Evolutionary conservation across 2,888 invertebrate species (phyloP).

Genomic region (Phorcus lineatus): DNA sequence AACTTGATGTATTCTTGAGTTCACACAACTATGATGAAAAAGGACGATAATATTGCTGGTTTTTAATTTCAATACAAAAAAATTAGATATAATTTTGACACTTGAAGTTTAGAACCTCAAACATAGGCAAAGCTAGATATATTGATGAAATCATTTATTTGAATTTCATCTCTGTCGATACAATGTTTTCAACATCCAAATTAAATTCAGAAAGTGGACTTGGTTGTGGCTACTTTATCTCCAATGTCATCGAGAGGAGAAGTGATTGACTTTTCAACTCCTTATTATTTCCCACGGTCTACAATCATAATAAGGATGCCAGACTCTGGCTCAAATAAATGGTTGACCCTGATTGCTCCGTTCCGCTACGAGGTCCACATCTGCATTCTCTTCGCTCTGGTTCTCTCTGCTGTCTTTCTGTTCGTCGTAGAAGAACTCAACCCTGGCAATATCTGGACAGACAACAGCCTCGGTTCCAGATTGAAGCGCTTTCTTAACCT

Average conservation of each 20-base stretch:
- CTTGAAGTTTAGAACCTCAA: too few species aligned
- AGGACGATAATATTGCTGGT: too few species aligned
- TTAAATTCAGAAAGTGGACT: too few species aligned
- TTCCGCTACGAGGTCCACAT: slow-evolving; percentile 14
- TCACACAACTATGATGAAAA: too few species aligned
- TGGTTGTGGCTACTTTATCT: too few species aligned
- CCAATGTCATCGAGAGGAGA: neutral
- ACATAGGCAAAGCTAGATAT: too few species aligned
- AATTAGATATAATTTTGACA: too few species aligned
- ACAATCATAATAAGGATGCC: neutral
- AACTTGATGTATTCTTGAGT: too few species aligned
- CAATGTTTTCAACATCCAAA: too few species aligned
- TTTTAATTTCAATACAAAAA: too few species aligned
- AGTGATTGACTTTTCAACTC: neutral
- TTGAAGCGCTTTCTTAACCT: neutral
- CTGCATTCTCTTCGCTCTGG: neutral
- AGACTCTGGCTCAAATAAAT: neutral
- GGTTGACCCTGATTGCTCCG: slow-evolving; percentile 5
- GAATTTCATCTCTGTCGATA: too few species aligned
- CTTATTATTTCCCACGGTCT: neutral
- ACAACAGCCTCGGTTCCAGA: neutral
- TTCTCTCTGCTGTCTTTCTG: slow-evolving; percentile 5
- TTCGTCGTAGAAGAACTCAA: slow-evolving; percentile 4
- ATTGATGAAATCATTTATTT: too few species aligned
- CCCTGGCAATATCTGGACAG: neutral